These are phyloP conservation scores for Empidonax traillii DNA, from an alignment of 2,113 vertebrate species.

Conservation along the genomic window DNA sequence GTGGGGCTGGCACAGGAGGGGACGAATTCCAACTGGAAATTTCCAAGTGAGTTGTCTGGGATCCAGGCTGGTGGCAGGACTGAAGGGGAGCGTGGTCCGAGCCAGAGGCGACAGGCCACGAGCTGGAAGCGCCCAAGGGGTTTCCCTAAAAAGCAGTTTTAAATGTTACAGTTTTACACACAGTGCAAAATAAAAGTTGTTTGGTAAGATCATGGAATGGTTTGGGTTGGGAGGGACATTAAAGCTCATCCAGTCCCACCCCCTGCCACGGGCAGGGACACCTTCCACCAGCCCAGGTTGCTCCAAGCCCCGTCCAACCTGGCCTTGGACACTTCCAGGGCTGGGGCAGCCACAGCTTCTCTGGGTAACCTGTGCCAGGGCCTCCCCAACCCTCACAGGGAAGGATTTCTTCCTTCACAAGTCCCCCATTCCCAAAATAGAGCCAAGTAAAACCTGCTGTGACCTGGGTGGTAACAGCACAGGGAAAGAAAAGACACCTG, in stretches of 20 bases:
- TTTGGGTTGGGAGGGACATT: background rate
- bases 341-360: background rate
- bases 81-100: fast-evolving
- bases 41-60: fast-evolving
- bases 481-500: background rate
- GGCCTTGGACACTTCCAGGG: background rate
- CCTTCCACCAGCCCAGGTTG: fast-evolving
- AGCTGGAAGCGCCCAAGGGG: background rate
- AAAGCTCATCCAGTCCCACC: background rate
- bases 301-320: fast-evolving
- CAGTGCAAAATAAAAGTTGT: background rate
- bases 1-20: background rate
- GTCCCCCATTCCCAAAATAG: background rate
- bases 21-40: background rate
- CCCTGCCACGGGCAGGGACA: background rate
- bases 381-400: background rate
- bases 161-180: fast-evolving
- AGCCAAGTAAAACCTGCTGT: background rate
- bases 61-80: fast-evolving
- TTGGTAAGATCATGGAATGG: background rate
- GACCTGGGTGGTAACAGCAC: background rate
- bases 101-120: fast-evolving
- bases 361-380: background rate
- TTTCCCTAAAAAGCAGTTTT: background rate
- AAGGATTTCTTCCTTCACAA: background rate